These are phyloP conservation scores for Sterrhoptilus dennistouni DNA, from an alignment of 2,113 vertebrate species.

Conservation along the genomic window DNA sequence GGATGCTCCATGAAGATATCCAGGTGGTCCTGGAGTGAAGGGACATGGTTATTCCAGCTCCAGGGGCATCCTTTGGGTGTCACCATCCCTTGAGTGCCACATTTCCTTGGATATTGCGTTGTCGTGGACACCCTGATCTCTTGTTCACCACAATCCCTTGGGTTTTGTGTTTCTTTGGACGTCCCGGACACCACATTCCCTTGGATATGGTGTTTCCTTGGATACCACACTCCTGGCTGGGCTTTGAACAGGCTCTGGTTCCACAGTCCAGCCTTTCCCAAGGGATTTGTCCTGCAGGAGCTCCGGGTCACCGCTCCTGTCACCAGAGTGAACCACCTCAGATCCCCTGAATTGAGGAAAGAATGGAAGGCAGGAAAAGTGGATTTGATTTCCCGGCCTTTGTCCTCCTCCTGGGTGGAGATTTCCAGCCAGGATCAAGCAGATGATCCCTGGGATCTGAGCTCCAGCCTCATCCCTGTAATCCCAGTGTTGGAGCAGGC, in stretches of 20 bases:
- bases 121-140: fast-evolving
- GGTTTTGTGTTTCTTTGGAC: background rate
- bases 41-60: fast-evolving
- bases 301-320: fast-evolving
- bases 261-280: background rate
- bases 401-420: background rate
- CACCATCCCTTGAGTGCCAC: background rate
- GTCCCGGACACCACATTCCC: background rate
- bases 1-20: background rate
- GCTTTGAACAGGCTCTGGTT: background rate
- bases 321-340: fast-evolving
- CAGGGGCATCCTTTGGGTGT: background rate
- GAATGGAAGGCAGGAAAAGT: background rate
- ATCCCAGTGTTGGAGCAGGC: fast-evolving
- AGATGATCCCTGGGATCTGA: background rate
- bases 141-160: background rate
- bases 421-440: background rate
- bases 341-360: fast-evolving
- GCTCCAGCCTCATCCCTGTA: background rate
- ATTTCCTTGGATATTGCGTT: fast-evolving
- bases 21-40: background rate
- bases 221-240: background rate
- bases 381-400: background rate
- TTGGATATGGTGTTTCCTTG: background rate
- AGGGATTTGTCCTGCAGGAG: background rate